Evolutionary conservation across 2,888 invertebrate species (phyloP).

Genomic region (Alcis repandata): DNA sequence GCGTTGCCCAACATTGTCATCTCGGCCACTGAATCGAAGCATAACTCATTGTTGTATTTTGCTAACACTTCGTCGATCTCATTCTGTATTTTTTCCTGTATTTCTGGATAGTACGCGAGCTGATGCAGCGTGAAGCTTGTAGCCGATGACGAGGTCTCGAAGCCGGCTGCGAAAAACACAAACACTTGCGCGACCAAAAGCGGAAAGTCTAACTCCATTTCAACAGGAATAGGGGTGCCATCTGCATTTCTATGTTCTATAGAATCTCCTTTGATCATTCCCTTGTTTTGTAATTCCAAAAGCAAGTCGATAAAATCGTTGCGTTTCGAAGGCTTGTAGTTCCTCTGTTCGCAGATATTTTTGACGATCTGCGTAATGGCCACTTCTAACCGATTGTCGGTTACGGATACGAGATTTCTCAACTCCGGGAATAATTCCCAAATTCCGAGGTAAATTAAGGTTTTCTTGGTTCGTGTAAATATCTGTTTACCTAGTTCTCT

Average conservation of each 20-base stretch:
- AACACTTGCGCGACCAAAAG: slow-evolving; percentile 68
- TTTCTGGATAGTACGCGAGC: slow-evolving; percentile 71
- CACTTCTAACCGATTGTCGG: slow-evolving; percentile 45
- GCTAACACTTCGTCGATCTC: slow-evolving; percentile 69
- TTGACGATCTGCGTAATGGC: slow-evolving; percentile 54
- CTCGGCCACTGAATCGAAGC: slow-evolving; percentile 67
- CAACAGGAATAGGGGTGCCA: slow-evolving; percentile 59
- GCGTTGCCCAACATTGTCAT: slow-evolving; percentile 63
- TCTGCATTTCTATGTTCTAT: slow-evolving; percentile 60
- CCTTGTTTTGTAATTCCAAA: slow-evolving; percentile 61
- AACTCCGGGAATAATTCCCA: slow-evolving; percentile 64
- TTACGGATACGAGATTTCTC: slow-evolving; percentile 46
- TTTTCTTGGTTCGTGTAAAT: slow-evolving; percentile 52
- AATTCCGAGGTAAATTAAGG: slow-evolving; percentile 47
- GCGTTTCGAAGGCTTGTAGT: slow-evolving; percentile 63
- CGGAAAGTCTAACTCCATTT: slow-evolving; percentile 61
- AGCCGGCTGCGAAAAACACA: slow-evolving; percentile 77
- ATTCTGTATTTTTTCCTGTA: slow-evolving; percentile 66
- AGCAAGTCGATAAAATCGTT: slow-evolving; percentile 70
- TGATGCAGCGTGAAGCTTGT: slow-evolving; percentile 71
- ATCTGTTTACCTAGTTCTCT: slow-evolving; percentile 58
- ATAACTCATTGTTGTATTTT: slow-evolving; percentile 66
- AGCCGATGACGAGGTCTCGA: slow-evolving; percentile 78
- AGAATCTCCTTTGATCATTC: slow-evolving; percentile 66
- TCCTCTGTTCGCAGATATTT: slow-evolving; percentile 62